Evolutionary conservation across 2,888 invertebrate genomes (phyloP).

Genomic region (Aphrophora alni): DNA sequence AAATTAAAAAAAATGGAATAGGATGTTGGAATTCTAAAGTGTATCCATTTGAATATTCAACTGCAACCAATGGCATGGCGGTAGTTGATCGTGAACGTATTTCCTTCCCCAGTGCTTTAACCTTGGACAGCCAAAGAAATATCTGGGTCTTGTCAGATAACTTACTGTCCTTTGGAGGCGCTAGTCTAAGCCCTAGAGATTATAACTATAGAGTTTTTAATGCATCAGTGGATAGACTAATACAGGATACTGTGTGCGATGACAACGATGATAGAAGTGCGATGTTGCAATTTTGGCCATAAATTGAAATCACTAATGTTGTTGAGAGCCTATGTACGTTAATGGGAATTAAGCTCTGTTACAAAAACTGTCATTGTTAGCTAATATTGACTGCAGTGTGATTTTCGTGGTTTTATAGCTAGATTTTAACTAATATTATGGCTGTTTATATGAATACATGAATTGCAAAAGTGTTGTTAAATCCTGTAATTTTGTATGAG

Average conservation of each 20-base stretch:
- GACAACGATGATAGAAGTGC: not conserved
- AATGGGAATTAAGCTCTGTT: no score
- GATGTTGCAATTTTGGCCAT: constrained; percentile 53
- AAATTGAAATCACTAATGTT: no score
- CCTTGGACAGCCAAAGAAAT: not conserved
- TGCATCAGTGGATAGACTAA: not conserved
- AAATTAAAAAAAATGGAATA: constrained; percentile 76
- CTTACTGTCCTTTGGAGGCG: not conserved
- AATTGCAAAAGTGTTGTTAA: no score
- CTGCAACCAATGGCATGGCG: not conserved
- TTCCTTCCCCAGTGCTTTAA: not conserved
- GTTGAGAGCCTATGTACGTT: no score
- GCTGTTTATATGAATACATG: no score
- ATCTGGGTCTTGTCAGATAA: not conserved
- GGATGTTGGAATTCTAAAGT: constrained; percentile 76
- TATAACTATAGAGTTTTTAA: not conserved
- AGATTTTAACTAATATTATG: no score
- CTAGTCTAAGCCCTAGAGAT: not conserved
- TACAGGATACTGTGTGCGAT: not conserved
- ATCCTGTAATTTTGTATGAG: no score
- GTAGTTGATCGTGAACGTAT: not conserved
- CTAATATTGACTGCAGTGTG: no score
- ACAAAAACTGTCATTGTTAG: no score
- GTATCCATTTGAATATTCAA: not conserved
- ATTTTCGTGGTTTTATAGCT: no score